Evolutionary conservation across 2,797 vertebrate genomes (phyloP).

Genomic region (Salmo trutta): DNA sequence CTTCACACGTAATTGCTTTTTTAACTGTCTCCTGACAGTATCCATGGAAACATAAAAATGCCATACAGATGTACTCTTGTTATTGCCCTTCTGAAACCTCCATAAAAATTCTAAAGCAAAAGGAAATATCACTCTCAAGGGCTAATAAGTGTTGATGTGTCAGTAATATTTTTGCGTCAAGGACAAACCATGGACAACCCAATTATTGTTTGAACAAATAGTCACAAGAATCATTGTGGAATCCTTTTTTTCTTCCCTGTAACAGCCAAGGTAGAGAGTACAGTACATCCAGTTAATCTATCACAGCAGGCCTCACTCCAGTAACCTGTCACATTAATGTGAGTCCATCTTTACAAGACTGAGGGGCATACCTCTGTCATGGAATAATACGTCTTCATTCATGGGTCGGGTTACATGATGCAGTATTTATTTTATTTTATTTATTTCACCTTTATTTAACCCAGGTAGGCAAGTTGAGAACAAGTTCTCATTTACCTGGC

Average conservation of each 20-base stretch:
- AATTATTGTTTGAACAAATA: background rate
- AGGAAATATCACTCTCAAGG: slow-evolving; percentile 21
- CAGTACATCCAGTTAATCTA: slow-evolving; percentile 6
- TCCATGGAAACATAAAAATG: slow-evolving; percentile 82
- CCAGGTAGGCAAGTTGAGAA: too few relatives aligned
- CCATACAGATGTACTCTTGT: slow-evolving; percentile 83
- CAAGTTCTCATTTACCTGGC: too few relatives aligned
- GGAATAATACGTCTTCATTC: background rate
- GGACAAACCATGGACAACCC: slow-evolving; percentile 1
- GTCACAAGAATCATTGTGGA: background rate
- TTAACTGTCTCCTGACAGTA: slow-evolving; percentile 81
- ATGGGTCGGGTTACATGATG: background rate
- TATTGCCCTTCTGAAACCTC: slow-evolving; percentile 67
- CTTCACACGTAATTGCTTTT: slow-evolving; percentile 85
- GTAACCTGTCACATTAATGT: background rate
- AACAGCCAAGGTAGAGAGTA: background rate
- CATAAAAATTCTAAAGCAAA: slow-evolving; percentile 67
- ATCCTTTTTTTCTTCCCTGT: background rate
- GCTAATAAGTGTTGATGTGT: slow-evolving; percentile 17
- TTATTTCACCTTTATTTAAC: too few relatives aligned
- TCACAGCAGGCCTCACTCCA: background rate
- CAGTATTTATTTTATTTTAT: background rate
- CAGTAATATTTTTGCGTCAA: background rate
- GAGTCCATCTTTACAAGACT: background rate
- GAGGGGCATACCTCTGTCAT: background rate